Evolutionary conservation across 2,113 vertebrate species (phyloP), one percentile per base, ranked within the genome.

Genomic region (Pollimyrus isidori): DNA sequence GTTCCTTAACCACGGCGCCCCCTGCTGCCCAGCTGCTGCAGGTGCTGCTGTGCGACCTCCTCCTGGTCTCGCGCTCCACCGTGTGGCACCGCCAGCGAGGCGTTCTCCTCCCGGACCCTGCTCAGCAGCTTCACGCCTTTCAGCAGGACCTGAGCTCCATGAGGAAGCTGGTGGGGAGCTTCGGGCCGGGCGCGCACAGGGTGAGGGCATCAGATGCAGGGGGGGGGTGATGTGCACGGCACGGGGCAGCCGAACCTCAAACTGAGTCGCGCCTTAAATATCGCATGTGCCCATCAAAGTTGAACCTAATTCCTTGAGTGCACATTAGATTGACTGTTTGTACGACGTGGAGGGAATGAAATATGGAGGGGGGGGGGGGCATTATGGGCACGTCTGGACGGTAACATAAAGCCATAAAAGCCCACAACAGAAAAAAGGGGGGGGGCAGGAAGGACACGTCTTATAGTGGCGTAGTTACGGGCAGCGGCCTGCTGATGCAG

Each of bases 101-200:
- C 0, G 90, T 92, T 4, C 87, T 93, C 30, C 95, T 96, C 90
- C 97, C 96, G 90, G 96, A 97, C 0, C 97, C 97, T 0, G 96
- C 97, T 0, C 91, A 96, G 0, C 97, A 99, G 95, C 97, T 99
- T 10, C 96, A 96, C 0, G 98, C 98, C 92, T 99, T 99, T 94
- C 98, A 99, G 94, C 96, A 97, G 92, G 98, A 99, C 89, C 97
- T 99, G 89, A 97, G 97, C 92, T 97, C 96, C 45, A 95, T 99
- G 53, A 95, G 98, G 89, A 97, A 97, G 80, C 93, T 99, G 92
- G 96, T 97, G 0, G 97, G 98, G 94, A 97, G 94, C 91, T 97
- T 98, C 92, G 95, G 96, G 86, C 97, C 98, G 0, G 97, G 98
- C 46, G 97, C 97, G 96, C 95, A 96, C 89, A 95, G 97, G 95